Conservation (phyloP, 2,797 vertebrate species). For the Chromis chromis region DNA sequence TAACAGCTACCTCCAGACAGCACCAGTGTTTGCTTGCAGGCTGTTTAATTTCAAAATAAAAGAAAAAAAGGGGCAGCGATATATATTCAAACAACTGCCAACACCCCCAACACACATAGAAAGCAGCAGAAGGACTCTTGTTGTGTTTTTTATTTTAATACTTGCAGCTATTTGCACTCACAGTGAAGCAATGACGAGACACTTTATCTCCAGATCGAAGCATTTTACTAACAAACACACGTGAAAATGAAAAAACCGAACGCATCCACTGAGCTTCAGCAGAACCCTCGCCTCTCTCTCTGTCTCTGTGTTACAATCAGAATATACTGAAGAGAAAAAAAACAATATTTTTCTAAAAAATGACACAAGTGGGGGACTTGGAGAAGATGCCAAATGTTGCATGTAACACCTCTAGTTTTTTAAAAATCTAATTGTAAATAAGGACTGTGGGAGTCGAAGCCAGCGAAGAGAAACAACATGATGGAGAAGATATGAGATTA, state of each 20-base stretch:
- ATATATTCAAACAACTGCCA: constrained; percentile 46
- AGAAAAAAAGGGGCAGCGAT: constrained; percentile 23
- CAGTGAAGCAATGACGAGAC: constrained; percentile 66
- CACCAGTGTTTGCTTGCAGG: constrained; percentile 53
- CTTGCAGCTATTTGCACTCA: constrained; percentile 78
- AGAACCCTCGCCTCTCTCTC: constrained; percentile 59
- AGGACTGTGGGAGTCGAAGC: constrained; percentile 48
- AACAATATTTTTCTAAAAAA: constrained; percentile 83
- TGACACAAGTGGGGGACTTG: constrained; percentile 64
- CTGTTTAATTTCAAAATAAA: constrained; percentile 38
- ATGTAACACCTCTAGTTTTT: constrained; percentile 85
- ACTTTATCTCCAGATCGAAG: constrained; percentile 66
- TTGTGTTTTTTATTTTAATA: constrained; percentile 16
- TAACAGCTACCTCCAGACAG: constrained; percentile 70
- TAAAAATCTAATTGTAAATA: constrained; percentile 75
- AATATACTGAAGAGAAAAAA: constrained; percentile 56
- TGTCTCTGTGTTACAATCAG: constrained; percentile 77
- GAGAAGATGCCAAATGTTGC: constrained; percentile 86
- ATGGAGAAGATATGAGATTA: constrained; percentile 6
- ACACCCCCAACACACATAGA: constrained; percentile 27
- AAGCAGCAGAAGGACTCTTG: constrained; percentile 46
- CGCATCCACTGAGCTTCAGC: constrained; percentile 45
- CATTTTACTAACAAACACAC: constrained; percentile 55
- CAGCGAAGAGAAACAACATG: constrained; percentile 41
- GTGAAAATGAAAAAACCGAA: not conserved